A percentile compares a stretch with the other conserved stretches of the same genome.
phyloP scores from a whole-genome alignment of 2,888 invertebrate genomes.

The Encarsia formosa region DNA sequence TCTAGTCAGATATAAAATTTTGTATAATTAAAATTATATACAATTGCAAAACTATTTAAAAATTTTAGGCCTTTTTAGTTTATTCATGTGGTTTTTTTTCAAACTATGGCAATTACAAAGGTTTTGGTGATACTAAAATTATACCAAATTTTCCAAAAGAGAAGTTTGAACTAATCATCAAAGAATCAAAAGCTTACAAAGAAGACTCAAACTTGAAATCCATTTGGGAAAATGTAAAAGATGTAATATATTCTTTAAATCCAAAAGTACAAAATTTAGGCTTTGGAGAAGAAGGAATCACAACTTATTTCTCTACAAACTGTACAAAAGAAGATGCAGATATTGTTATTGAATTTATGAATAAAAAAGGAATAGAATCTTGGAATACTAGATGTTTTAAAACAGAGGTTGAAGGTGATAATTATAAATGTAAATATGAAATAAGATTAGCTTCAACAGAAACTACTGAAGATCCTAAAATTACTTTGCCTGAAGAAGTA shows the following conservation, averaged over 20 bases:
- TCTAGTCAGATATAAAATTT: too few relatives aligned
- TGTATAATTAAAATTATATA: too few relatives aligned
- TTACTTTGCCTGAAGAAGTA: slow-evolving; percentile 61
- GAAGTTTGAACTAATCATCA: slow-evolving; percentile 70
- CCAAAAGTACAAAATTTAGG: slow-evolving; percentile 71
- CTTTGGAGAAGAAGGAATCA: slow-evolving; percentile 73
- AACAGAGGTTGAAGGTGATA: slow-evolving; percentile 50
- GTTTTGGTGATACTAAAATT: slow-evolving; percentile 95
- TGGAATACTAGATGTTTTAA: slow-evolving; percentile 90
- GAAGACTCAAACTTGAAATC: slow-evolving; percentile 60
- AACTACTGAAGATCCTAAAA: slow-evolving; percentile 54
- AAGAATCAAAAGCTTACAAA: slow-evolving; percentile 65
- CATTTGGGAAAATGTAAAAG: slow-evolving; percentile 60
- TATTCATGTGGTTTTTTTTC: slow-evolving; percentile 81
- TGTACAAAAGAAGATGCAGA: slow-evolving; percentile 77
- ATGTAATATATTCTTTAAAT: slow-evolving; percentile 67
- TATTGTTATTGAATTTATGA: slow-evolving; percentile 73
- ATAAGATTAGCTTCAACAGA: slow-evolving; percentile 72
- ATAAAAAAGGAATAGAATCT: slow-evolving; percentile 73
- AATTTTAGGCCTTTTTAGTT: slow-evolving; percentile 76
- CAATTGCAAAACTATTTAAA: too few relatives aligned
- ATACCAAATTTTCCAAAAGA: slow-evolving; percentile 75
- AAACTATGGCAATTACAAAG: slow-evolving; percentile 91
- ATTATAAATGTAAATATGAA: slow-evolving; percentile 55
- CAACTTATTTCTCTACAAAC: slow-evolving; percentile 90